Conservation (phyloP, 1,140 invertebrate species). For the Triops longicaudatus region DNA sequence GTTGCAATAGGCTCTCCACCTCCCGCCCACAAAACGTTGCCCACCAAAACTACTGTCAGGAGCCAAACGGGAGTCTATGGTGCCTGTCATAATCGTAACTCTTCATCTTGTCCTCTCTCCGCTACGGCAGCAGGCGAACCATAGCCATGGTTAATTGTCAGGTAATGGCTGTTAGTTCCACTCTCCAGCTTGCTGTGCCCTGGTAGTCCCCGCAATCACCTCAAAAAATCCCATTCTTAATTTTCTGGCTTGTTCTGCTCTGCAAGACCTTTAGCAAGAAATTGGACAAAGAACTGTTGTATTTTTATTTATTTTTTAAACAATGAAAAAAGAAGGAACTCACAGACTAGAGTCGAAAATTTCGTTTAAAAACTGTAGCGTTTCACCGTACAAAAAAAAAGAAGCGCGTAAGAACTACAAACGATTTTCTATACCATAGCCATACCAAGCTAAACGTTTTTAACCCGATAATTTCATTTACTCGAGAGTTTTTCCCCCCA, state of each 20-base stretch:
- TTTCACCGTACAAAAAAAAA: too few species aligned
- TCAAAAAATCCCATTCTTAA: slow-evolving; percentile 1
- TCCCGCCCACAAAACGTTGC: neutral
- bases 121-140: neutral
- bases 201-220: neutral
- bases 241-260: neutral
- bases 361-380: too few species aligned
- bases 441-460: too few species aligned
- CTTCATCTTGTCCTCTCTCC: neutral
- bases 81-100: slow-evolving; percentile 2
- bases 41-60: neutral
- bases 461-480: too few species aligned
- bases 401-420: too few species aligned
- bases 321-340: neutral
- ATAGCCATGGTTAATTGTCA: neutral
- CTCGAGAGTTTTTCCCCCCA: too few species aligned
- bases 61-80: neutral
- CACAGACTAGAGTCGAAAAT: neutral
- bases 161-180: slow-evolving; percentile 7
- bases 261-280: neutral
- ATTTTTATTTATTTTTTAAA: neutral
- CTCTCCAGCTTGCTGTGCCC: neutral
- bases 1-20: neutral
- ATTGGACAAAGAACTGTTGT: neutral
- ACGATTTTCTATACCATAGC: too few species aligned